Percentiles rank a stretch among this genome's conserved stretches.
Evolutionary conservation across 2,888 invertebrate genomes (phyloP).

Genomic region (Drepanosiphum platanoidis): DNA sequence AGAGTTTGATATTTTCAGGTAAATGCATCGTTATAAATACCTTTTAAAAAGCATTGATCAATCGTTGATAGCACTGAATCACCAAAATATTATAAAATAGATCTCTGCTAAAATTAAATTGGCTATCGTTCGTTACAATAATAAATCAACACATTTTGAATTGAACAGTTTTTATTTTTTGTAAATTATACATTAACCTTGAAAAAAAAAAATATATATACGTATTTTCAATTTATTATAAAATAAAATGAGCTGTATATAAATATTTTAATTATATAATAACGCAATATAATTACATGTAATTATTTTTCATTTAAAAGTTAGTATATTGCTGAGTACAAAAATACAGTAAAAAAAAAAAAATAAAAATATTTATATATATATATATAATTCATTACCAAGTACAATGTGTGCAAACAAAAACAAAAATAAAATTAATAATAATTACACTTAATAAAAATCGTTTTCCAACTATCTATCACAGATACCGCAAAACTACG

Average conservation of each 20-base stretch:
- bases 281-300: background rate
- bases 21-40: too few species aligned
- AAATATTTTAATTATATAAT: constrained; percentile 21
- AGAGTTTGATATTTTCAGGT: too few species aligned
- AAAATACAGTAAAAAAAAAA: constrained; percentile 14
- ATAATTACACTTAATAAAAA: background rate
- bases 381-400: background rate
- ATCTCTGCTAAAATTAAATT: background rate
- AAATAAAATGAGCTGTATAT: constrained; percentile 12
- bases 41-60: too few species aligned
- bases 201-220: background rate
- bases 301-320: constrained; percentile 11
- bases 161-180: background rate
- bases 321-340: constrained; percentile 16
- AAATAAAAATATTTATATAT: too few species aligned
- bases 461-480: constrained; percentile 14
- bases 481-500: constrained; percentile 22
- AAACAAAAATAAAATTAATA: background rate
- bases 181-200: constrained; percentile 14
- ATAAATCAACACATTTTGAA: background rate
- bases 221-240: background rate
- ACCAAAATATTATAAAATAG: too few species aligned
- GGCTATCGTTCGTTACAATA: background rate
- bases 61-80: too few species aligned
- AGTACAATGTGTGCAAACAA: background rate